A percentile compares a stretch with the other conserved stretches of the same genome.
Evolutionary conservation across 2,888 invertebrate genomes (phyloP).

Genomic region (Melipona bicolor): DNA sequence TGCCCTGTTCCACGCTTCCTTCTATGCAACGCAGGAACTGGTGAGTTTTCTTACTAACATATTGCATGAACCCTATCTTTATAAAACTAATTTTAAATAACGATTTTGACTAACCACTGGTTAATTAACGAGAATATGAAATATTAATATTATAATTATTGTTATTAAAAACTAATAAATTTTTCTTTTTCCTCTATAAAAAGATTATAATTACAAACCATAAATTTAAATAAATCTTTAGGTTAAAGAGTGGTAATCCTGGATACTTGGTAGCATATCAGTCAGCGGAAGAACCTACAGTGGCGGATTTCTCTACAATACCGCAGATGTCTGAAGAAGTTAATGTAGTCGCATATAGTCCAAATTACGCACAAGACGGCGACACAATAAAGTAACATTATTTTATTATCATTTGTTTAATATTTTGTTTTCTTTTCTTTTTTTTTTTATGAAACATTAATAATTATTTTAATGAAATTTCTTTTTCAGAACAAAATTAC

Average conservation of each 20-base stretch:
- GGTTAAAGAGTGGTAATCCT: constrained; percentile 90
- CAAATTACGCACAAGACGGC: constrained; percentile 83
- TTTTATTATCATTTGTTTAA: not conserved
- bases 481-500: constrained; percentile 85
- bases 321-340: constrained; percentile 86
- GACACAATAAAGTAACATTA: constrained; percentile 82
- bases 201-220: not conserved
- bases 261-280: constrained; percentile 91
- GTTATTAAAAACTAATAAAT: not conserved
- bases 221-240: constrained; percentile 76
- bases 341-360: constrained; percentile 87
- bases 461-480: constrained; percentile 6
- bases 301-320: constrained; percentile 86
- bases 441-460: constrained; percentile 81
- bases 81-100: constrained; percentile 34
- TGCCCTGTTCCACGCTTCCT: constrained; percentile 76
- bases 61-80: constrained; percentile 36
- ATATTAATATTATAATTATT: not conserved
- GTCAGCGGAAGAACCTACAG: constrained; percentile 85
- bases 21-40: constrained; percentile 76
- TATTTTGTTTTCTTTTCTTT: not conserved
- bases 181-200: not conserved
- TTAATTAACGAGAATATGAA: constrained; percentile 9
- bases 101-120: constrained; percentile 15
- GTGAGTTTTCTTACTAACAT: constrained; percentile 78